Conservation (phyloP, 2,113 vertebrate species). For the Solenodon paradoxus region DNA sequence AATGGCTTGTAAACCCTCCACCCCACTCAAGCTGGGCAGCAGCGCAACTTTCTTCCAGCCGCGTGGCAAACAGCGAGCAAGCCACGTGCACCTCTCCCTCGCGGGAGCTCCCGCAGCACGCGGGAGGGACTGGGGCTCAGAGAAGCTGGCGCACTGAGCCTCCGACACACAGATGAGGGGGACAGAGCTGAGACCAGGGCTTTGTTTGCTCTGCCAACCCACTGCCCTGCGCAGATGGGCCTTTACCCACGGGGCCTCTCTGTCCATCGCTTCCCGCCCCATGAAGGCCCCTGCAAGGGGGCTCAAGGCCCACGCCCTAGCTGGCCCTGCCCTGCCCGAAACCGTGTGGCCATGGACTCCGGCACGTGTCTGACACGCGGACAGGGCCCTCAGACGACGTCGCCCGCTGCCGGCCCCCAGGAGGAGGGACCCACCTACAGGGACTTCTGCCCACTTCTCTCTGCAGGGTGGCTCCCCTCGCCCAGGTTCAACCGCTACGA, state of each 20-base stretch:
- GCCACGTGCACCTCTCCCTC: fast-evolving
- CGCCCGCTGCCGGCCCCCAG: fast-evolving
- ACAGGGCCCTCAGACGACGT: not conserved
- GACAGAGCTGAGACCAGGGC: not conserved
- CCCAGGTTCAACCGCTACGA: conserved; percentile 28
- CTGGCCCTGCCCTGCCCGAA: fast-evolving
- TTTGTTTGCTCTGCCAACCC: not conserved
- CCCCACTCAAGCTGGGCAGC: fast-evolving
- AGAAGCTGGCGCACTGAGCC: too few relatives aligned
- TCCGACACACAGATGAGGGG: too few relatives aligned
- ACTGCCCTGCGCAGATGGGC: not conserved
- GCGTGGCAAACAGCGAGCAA: not conserved
- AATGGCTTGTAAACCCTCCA: not conserved
- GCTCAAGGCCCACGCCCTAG: fast-evolving
- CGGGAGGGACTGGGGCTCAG: not conserved
- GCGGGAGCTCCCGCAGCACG: fast-evolving
- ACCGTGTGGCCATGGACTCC: not conserved
- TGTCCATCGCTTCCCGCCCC: not conserved
- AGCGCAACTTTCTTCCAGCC: not conserved
- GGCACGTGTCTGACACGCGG: fast-evolving
- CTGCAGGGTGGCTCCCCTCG: not conserved
- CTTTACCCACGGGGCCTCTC: not conserved
- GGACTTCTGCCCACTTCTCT: not conserved
- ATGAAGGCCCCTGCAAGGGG: fast-evolving
- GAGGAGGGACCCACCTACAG: not conserved